These are phyloP conservation scores for Hirtodrosophila trivittata DNA, from an alignment of 2,888 invertebrate species.

Conservation along the genomic window DNA sequence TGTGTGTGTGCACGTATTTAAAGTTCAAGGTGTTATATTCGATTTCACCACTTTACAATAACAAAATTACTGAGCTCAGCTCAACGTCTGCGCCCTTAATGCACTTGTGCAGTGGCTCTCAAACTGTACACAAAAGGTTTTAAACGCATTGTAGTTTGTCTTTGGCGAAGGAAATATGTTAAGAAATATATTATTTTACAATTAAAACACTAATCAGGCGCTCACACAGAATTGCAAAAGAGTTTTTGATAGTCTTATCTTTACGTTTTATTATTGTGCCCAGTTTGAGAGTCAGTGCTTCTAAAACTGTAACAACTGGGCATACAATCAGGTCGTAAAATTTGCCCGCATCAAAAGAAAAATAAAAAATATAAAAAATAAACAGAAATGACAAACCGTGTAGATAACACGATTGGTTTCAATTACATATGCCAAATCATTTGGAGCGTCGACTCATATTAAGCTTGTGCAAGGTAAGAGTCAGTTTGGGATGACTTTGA, in stretches of 20 bases:
- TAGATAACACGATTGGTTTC: constrained; percentile 5
- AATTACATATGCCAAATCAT: constrained; percentile 24
- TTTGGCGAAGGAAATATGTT: too few relatives aligned
- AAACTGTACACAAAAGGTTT: constrained; percentile 30
- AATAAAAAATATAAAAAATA: constrained; percentile 13
- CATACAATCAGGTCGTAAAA: constrained; percentile 16
- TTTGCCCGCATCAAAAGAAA: constrained; percentile 10
- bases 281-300: constrained; percentile 10
- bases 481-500: constrained; percentile 20
- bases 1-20: too few relatives aligned
- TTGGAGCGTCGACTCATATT: constrained; percentile 5
- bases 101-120: constrained; percentile 16
- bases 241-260: too few relatives aligned
- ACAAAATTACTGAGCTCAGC: too few relatives aligned
- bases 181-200: too few relatives aligned
- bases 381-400: neutral
- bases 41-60: constrained; percentile 4
- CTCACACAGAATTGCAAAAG: too few relatives aligned
- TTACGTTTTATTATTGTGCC: too few relatives aligned
- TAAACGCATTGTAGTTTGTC: too few relatives aligned
- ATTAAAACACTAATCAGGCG: neutral
- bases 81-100: too few relatives aligned
- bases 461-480: constrained; percentile 22
- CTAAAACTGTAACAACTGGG: too few relatives aligned
- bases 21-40: too few relatives aligned